These are phyloP conservation scores for Slavum lentiscoides DNA, from an alignment of 2,888 invertebrate species.

Conservation along the genomic window DNA sequence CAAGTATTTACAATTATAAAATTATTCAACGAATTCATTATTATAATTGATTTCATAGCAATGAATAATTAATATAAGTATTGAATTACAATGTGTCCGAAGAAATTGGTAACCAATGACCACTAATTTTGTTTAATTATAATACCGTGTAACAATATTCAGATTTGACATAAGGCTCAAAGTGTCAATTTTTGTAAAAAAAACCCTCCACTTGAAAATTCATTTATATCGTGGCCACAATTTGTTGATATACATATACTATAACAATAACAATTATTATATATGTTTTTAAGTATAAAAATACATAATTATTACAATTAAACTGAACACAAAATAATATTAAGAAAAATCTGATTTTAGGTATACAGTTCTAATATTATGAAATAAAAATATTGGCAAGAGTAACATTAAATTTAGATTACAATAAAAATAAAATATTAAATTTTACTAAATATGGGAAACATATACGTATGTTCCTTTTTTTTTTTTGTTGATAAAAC, in stretches of 20 bases:
- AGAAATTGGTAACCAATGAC: conserved; percentile 27
- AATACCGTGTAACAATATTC: conserved; percentile 31
- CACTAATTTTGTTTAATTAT: conserved; percentile 6
- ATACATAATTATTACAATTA: conserved; percentile 6
- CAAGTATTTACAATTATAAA: conserved; percentile 11
- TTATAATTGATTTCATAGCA: conserved; percentile 2
- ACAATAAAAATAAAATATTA: not conserved
- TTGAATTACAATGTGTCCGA: conserved; percentile 14
- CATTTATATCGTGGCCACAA: not conserved
- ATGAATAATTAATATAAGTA: not conserved
- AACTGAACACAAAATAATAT: not conserved
- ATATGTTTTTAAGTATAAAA: not conserved
- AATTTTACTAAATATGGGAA: not conserved
- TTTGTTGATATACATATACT: not conserved
- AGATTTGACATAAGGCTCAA: conserved; percentile 20
- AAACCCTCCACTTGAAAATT: not conserved
- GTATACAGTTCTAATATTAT: not conserved
- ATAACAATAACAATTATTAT: not conserved
- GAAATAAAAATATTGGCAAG: conserved; percentile 25
- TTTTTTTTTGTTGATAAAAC: not conserved
- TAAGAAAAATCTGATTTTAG: not conserved
- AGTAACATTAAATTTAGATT: not conserved
- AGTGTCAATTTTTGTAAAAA: not conserved
- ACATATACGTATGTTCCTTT: too few relatives aligned
- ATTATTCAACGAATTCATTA: conserved; percentile 4